Evolutionary conservation across 2,797 vertebrate species (phyloP), one percentile per base, ranked within the genome.

Genomic region (Australoheros facetus): DNA sequence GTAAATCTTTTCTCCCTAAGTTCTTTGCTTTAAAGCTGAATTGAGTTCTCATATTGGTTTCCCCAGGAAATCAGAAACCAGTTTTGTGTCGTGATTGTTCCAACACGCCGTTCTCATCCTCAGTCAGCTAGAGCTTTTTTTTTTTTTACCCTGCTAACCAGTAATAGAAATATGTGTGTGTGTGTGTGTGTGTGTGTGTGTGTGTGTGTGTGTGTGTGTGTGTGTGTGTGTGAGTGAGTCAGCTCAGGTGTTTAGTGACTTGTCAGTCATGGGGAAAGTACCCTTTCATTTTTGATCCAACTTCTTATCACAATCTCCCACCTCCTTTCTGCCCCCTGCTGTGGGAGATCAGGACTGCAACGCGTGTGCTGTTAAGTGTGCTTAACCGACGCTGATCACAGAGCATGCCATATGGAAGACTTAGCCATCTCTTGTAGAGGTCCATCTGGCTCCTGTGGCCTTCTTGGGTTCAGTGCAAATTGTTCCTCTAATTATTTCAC

Each of bases 371-470:
- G 73, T 53, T 56, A 62, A 81, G 69, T 4, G 58, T 26, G 73
- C 75, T 64, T 11, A 69, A 75, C 81, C 75, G 77, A 71, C 87
- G 74, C 81, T 90, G 89, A 91, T 90, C 87, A 85, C 88, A 87
- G 83, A 79, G 76, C 5, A 11, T 39, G 82, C 91, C 93, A 93
- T 94, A 93, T 95, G 94, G 88, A 86, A 77, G 79, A 82, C 70
- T 80, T 77, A 78, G 84, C 87, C 87, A 89, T 82, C 79, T 89
- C 84, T 91, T 75, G 73, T 83, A 70, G 79, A 71, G 71, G 77
- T 73, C 92, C 93, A 94, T 93, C 92, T 95, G 94, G 89, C 79
- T 87, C 73, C 75, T 39, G n/a, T 75, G 88, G 83, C 73, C 58
- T 78, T 30, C 69, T 80, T 79, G 80, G 75, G 87, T 88, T 81